Conservation (phyloP, 2,113 vertebrate genomes). For the Mus spicilegus region DNA sequence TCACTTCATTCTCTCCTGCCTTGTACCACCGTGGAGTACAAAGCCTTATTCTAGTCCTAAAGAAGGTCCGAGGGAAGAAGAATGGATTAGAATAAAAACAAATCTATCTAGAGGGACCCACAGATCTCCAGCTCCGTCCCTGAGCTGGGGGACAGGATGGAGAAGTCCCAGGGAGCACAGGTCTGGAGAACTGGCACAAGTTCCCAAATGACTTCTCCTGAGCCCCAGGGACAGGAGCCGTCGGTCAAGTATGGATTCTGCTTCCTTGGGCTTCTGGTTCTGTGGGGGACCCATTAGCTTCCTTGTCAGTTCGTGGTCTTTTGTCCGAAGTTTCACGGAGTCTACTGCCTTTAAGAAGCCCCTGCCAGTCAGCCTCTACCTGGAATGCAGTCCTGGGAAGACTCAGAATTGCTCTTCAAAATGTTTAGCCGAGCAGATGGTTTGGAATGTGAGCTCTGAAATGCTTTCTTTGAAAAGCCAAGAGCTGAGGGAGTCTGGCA, state of each 20-base stretch:
- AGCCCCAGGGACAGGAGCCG: background rate
- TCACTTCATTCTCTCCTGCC: background rate
- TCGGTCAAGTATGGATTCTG: background rate
- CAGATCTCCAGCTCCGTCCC: background rate
- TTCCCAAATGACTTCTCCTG: background rate
- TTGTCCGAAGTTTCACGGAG: constrained; percentile 24
- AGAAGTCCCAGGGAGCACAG: background rate
- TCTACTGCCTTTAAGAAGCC: constrained; percentile 35
- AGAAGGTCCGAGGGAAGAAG: background rate
- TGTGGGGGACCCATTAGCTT: background rate
- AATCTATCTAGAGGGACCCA: background rate
- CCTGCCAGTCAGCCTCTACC: background rate
- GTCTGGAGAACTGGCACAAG: background rate
- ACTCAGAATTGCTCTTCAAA: constrained; percentile 57
- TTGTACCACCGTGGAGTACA: background rate
- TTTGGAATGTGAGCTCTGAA: constrained; percentile 52
- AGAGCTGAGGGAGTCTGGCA: background rate
- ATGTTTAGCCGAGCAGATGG: constrained; percentile 44
- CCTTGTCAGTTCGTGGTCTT: background rate
- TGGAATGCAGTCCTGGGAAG: constrained; percentile 63
- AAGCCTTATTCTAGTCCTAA: background rate
- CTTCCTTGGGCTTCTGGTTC: constrained; percentile 31
- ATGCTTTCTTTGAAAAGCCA: constrained; percentile 37
- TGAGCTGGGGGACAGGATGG: background rate
- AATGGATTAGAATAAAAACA: background rate